Evolutionary conservation across 1,140 invertebrate genomes (phyloP).

Genomic region (Hycleus phaleratus): DNA sequence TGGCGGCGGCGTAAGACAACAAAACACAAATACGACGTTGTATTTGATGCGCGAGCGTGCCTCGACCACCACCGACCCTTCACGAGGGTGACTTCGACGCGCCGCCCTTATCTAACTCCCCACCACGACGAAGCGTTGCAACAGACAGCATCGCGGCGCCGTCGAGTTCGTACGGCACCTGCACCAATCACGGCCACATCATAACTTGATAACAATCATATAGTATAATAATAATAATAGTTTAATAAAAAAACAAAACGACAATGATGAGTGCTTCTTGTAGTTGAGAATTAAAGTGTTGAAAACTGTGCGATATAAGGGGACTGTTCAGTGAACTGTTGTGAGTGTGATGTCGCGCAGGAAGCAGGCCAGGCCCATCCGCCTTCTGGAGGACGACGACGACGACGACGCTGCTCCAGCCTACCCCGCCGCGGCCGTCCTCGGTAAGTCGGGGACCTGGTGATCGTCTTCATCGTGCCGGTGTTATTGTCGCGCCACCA

Average conservation of each 20-base stretch:
- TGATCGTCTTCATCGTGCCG: too few species aligned
- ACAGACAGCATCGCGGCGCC: slow-evolving; percentile 40
- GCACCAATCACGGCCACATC: slow-evolving; percentile 29
- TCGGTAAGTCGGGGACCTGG: background rate
- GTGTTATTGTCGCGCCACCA: too few species aligned
- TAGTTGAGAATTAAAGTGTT: too few species aligned
- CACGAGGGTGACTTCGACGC: slow-evolving; percentile 37
- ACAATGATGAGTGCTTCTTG: background rate
- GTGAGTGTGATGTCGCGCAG: slow-evolving; percentile 48
- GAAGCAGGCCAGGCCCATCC: slow-evolving; percentile 53
- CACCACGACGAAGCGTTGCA: slow-evolving; percentile 31
- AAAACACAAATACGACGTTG: too few species aligned
- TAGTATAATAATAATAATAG: slow-evolving; percentile 17
- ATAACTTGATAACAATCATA: slow-evolving; percentile 31
- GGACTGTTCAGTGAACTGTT: slow-evolving; percentile 10
- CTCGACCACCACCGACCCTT: slow-evolving; percentile 30
- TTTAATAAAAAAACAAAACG: background rate
- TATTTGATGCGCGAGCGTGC: slow-evolving; percentile 21
- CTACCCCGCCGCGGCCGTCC: background rate
- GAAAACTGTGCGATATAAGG: background rate
- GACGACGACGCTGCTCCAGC: background rate
- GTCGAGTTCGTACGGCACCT: slow-evolving; percentile 34
- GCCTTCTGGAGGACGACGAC: slow-evolving; percentile 45
- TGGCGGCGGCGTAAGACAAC: too few species aligned
- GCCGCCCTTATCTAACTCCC: slow-evolving; percentile 39